Evolutionary conservation across 2,797 vertebrate species (phyloP).

Genomic region (Microchirus variegatus): DNA sequence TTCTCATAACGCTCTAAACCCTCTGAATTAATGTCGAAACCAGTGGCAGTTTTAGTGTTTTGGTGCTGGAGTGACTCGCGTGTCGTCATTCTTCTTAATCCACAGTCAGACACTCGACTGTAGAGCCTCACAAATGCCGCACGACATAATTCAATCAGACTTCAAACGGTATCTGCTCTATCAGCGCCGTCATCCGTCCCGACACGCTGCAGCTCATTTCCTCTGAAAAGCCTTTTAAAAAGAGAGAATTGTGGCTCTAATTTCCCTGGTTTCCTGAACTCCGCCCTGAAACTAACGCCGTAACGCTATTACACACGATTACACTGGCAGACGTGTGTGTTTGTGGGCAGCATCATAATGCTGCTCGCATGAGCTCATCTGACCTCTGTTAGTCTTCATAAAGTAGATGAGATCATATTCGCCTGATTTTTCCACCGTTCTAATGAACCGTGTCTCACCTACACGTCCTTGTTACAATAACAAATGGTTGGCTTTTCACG

Average conservation of each 20-base stretch:
- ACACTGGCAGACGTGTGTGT: not conserved
- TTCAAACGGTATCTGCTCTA: conserved; percentile 47
- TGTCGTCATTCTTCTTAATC: not conserved
- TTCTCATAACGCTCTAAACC: too few relatives aligned
- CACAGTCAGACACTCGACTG: conserved; percentile 9
- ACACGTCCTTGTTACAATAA: too few relatives aligned
- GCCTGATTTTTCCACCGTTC: too few relatives aligned
- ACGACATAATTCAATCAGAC: conserved; percentile 62
- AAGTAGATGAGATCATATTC: conserved; percentile 25
- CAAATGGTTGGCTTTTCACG: too few relatives aligned
- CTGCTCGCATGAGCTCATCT: conserved; percentile 57
- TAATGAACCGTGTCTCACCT: too few relatives aligned
- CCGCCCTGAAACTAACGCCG: conserved; percentile 42
- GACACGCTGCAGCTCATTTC: conserved; percentile 68
- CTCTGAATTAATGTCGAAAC: not conserved
- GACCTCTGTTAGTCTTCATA: conserved; percentile 38
- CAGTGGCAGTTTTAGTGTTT: not conserved
- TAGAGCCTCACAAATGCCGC: conserved; percentile 44
- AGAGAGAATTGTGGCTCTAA: conserved; percentile 69
- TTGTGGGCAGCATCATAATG: not conserved
- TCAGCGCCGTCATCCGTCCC: conserved; percentile 44
- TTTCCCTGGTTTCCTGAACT: conserved; percentile 67
- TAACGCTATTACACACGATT: not conserved
- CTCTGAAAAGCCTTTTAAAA: conserved; percentile 76
- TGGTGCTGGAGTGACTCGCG: conserved; percentile 3